Evolutionary conservation across 2,888 invertebrate genomes (phyloP).

Genomic region (Tetranychus truncatus): DNA sequence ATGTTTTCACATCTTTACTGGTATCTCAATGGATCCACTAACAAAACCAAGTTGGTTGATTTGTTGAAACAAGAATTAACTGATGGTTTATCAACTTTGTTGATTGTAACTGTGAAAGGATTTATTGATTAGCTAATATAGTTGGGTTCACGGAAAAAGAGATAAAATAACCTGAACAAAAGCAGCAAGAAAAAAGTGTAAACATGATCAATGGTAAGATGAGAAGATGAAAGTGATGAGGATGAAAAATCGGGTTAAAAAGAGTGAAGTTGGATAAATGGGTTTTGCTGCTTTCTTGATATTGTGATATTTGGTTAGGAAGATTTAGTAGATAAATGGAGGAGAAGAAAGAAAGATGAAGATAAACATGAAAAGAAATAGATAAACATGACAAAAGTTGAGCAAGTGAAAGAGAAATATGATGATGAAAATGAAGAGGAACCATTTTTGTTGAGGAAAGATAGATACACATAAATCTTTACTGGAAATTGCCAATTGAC

Average conservation of each 20-base stretch:
- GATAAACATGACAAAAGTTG: conserved; percentile 3
- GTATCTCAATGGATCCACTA: no score
- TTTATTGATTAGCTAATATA: background rate
- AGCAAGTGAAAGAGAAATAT: background rate
- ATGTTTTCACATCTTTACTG: no score
- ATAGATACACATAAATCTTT: no score
- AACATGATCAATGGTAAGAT: background rate
- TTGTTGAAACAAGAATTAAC: background rate
- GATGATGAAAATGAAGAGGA: background rate
- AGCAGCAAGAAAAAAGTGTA: background rate
- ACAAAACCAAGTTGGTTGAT: background rate
- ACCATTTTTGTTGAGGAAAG: background rate
- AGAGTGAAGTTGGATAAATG: background rate
- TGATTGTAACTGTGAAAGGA: background rate
- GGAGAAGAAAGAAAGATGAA: conserved; percentile 12
- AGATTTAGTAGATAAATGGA: conserved; percentile 9
- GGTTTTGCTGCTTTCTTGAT: background rate
- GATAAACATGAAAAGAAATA: conserved; percentile 2
- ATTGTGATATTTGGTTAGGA: background rate
- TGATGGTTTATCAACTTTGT: no score
- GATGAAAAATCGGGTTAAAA: background rate
- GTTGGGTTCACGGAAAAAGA: background rate
- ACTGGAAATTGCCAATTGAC: no score
- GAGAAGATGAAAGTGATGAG: background rate
- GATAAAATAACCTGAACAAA: no score